These are phyloP conservation scores for Chinchilla lanigera DNA, from an alignment of 2,113 vertebrate species.

Conservation along the genomic window DNA sequence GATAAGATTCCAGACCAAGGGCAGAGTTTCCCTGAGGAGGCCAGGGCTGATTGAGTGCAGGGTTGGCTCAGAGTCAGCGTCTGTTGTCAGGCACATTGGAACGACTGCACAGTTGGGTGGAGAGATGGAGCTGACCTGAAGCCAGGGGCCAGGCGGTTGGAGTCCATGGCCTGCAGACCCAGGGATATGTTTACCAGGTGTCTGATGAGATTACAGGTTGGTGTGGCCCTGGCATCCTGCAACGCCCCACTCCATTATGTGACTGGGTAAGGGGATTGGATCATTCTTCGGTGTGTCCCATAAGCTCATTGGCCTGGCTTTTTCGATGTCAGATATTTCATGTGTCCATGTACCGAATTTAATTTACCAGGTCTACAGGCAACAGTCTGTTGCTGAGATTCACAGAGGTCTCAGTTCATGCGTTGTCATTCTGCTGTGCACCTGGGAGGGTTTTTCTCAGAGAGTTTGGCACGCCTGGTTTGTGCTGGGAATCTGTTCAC, in stretches of 20 bases:
- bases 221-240: not conserved
- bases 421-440: not conserved
- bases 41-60: not conserved
- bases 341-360: not conserved
- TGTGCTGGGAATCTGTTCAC: not conserved
- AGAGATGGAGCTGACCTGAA: not conserved
- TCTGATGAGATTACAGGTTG: not conserved
- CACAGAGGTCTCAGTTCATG: not conserved
- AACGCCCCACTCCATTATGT: not conserved
- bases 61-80: not conserved
- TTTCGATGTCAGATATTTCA: not conserved
- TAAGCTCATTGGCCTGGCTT: not conserved
- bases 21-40: not conserved
- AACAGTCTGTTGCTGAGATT: not conserved
- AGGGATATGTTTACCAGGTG: not conserved
- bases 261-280: rapidly evolving
- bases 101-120: not conserved
- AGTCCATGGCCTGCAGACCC: not conserved
- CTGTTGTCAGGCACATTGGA: not conserved
- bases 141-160: not conserved
- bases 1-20: not conserved
- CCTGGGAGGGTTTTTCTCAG: not conserved
- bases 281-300: not conserved
- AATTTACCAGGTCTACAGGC: not conserved
- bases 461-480: not conserved